Evolutionary conservation across 2,113 vertebrate species (phyloP).

Genomic region (Lepisosteus oculatus): DNA sequence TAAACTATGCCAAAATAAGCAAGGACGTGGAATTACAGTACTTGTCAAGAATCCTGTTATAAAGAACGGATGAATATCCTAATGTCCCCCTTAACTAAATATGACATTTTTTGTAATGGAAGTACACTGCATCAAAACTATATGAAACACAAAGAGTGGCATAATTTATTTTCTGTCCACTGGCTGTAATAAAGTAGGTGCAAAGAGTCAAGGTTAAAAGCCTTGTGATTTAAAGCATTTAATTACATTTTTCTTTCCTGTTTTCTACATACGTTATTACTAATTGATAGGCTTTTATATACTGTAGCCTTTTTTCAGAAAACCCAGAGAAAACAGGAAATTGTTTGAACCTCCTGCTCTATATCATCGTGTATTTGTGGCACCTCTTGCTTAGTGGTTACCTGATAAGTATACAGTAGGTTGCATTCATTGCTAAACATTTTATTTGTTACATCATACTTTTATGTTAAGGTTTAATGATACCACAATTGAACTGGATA

Average conservation of each 20-base stretch:
- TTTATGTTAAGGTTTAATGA: constrained; percentile 54
- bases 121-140: constrained; percentile 2
- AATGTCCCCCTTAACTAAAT: neutral
- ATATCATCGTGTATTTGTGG: constrained; percentile 19
- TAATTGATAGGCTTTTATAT: constrained; percentile 1
- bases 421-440: constrained; percentile 37
- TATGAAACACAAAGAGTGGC: constrained; percentile 1
- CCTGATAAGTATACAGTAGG: constrained; percentile 36
- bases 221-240: constrained; percentile 20
- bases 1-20: constrained; percentile 4
- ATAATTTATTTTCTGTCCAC: neutral
- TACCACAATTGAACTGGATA: constrained; percentile 46
- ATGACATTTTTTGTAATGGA: constrained; percentile 12
- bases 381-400: constrained; percentile 37
- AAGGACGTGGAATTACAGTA: neutral
- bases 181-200: neutral
- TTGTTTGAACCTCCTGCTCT: neutral
- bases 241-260: neutral
- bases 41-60: neutral
- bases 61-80: neutral
- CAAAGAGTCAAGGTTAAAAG: constrained; percentile 11
- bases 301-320: constrained; percentile 16
- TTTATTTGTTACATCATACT: constrained; percentile 44
- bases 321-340: constrained; percentile 27
- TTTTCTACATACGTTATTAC: constrained; percentile 12